Evolutionary conservation across 2,888 invertebrate species (phyloP).

Genomic region (Panzeria rudis): DNA sequence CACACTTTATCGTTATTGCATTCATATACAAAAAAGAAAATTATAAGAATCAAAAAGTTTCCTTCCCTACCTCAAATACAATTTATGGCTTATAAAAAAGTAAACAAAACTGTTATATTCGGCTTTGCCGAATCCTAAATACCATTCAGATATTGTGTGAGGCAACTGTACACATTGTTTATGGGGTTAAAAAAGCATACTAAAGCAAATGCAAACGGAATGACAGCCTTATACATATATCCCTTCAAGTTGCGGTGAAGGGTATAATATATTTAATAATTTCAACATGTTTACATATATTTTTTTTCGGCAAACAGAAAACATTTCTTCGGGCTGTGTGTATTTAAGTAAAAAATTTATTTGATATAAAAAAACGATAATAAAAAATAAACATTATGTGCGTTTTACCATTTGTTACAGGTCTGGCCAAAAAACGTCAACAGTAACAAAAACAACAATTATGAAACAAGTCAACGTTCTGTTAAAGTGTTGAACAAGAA

Average conservation of each 20-base stretch:
- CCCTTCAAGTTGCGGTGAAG: background rate
- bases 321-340: background rate
- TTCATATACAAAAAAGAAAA: too few species aligned
- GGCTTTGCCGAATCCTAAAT: background rate
- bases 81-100: background rate
- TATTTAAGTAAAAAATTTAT: background rate
- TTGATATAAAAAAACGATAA: conserved; percentile 38
- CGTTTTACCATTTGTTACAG: conserved; percentile 30
- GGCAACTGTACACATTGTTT: too few species aligned
- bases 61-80: background rate
- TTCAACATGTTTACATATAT: background rate
- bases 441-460: conserved; percentile 34
- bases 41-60: too few species aligned
- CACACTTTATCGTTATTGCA: background rate
- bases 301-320: background rate
- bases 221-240: background rate
- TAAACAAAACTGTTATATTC: background rate
- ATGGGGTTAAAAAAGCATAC: too few species aligned
- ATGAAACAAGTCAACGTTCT: conserved; percentile 52
- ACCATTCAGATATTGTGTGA: background rate
- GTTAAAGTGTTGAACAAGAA: conserved; percentile 66
- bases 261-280: background rate
- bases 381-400: conserved; percentile 50
- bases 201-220: background rate
- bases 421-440: conserved; percentile 36